Evolutionary conservation across 2,113 vertebrate genomes (phyloP), one percentile per base, ranked within the genome.

Genomic region (Anseranas semipalmata): DNA sequence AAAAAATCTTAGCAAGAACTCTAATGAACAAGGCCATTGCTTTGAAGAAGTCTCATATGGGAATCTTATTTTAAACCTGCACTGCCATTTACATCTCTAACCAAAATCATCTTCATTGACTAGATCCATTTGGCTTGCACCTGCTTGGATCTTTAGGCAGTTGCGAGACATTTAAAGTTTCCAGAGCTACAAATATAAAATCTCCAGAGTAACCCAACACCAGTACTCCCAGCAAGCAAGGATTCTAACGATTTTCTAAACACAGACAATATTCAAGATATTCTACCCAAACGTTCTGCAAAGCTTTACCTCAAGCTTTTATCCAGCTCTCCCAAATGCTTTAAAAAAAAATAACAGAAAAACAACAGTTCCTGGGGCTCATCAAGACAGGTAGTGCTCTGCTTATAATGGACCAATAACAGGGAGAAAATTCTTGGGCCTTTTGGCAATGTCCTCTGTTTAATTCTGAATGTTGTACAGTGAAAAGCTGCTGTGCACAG

Each of bases 371-470:
- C 37, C 39, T 80, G 10, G 0, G 1, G 16, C 6, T 18, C 6
- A 2, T 58, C 32, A 37, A 53, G 14, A 46, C 4, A 52, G 18
- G 10, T 2, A 83, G 20, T 18, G n/a, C 45, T 84, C 48, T 86
- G 39, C 28, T 33, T 15, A 5, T 0, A 52, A 22, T 0, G 6
- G 19, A 62, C n/a, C 41, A 24, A 12, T 0, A 12, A 12, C n/a
- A 60, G 17, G 17, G 43, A 10, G 6, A 59, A 67, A 30, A 20
- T 45, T 88, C 46, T 39, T 27, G 15, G 56, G 30, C 4, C 56
- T 92, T 74, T 9, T 50, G 55, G 39, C 17, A 20, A 62, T 58
- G n/a, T 92, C 53, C 13, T 50, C 56, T 63, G 39, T 70, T 80
- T 30, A 55, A 7, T 76, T 72, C 27, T 35, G 24, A 70, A 37